Conservation (phyloP, 2,113 vertebrate genomes). For the Pangasianodon gigas region DNA sequence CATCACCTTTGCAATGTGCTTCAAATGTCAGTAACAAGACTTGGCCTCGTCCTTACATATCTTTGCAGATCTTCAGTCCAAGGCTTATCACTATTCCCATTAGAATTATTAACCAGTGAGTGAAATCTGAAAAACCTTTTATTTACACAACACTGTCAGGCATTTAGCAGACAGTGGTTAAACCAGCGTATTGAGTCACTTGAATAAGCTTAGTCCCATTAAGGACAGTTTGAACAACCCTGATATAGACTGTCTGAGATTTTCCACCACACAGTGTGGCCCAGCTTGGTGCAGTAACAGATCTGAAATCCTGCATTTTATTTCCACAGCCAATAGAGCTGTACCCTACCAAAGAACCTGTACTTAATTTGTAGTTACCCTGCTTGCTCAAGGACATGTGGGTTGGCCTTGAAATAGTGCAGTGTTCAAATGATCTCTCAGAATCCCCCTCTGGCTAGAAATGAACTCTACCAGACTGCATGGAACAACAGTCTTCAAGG, state of each 20-base stretch:
- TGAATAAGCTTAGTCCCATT: not conserved
- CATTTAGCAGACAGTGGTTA: not conserved
- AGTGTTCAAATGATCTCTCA: not conserved
- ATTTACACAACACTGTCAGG: not conserved
- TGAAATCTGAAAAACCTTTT: not conserved
- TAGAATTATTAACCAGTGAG: too few species aligned
- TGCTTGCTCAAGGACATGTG: not conserved
- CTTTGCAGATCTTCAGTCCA: too few species aligned
- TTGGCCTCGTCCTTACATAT: too few species aligned
- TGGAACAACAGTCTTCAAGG: too few species aligned
- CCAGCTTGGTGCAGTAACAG: not conserved
- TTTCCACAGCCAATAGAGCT: not conserved
- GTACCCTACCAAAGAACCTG: not conserved
- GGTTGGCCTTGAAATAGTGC: not conserved
- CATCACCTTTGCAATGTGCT: not conserved
- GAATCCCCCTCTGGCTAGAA: not conserved
- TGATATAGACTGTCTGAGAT: not conserved
- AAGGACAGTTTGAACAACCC: not conserved
- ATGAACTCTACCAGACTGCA: too few species aligned
- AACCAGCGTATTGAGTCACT: not conserved
- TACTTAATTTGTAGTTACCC: not conserved
- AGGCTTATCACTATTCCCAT: too few species aligned
- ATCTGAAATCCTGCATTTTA: not conserved
- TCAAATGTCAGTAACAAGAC: not conserved
- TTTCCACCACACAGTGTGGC: not conserved